Conservation (phyloP, 2,888 invertebrate species). For the Lithophane socia region DNA sequence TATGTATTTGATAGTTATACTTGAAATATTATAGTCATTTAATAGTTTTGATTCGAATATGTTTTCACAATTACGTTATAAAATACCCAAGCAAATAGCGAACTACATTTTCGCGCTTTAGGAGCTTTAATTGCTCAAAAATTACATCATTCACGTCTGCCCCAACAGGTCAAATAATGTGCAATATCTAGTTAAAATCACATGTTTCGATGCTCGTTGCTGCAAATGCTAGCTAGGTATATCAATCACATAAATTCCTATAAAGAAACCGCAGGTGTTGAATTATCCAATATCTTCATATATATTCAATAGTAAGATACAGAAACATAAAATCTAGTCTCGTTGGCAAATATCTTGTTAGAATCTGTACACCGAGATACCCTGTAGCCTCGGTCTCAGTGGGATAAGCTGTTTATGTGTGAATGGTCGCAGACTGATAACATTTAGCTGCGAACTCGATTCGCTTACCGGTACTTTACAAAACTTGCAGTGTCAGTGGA, state of each 20-base stretch:
- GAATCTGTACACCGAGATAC: conserved; percentile 10
- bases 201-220: neutral
- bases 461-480: conserved; percentile 16
- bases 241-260: neutral
- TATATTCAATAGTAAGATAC: neutral
- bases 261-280: neutral
- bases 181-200: neutral
- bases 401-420: conserved; percentile 30
- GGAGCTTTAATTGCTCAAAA: neutral
- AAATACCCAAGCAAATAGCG: neutral
- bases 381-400: neutral
- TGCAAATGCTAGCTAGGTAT: neutral
- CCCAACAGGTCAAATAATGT: neutral
- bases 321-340: conserved; percentile 13
- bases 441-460: conserved; percentile 28
- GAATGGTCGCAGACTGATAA: conserved; percentile 33
- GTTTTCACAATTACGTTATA: conserved; percentile 1
- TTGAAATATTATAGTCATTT: neutral
- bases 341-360: conserved; percentile 5
- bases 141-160: neutral
- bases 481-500: conserved; percentile 12
- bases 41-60: neutral
- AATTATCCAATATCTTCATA: conserved; percentile 10
- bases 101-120: neutral
- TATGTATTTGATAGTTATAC: neutral